Percentiles rank a stretch among this genome's conserved stretches.
phyloP scores from a whole-genome alignment of 2,888 invertebrate species.

The Latrodectus hesperus region DNA sequence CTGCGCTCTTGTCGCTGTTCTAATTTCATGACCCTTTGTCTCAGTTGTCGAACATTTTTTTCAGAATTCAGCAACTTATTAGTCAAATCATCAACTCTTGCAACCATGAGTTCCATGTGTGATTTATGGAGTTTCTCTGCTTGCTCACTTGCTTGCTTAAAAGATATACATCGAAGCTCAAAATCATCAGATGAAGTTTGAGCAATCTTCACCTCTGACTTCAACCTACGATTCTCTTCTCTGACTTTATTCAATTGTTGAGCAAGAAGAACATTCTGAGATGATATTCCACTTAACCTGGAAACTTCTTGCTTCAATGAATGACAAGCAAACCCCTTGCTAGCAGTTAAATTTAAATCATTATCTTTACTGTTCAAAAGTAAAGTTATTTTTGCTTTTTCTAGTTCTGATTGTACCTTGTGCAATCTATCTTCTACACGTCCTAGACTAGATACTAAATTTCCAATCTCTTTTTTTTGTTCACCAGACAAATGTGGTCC shows the following conservation, averaged over 20 bases:
- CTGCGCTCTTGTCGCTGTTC: constrained; percentile 86
- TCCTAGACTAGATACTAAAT: constrained; percentile 24
- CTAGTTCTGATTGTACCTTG: constrained; percentile 56
- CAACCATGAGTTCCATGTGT: constrained; percentile 86
- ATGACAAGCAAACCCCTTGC: constrained; percentile 49
- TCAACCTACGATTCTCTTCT: constrained; percentile 68
- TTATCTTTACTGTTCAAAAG: constrained; percentile 40
- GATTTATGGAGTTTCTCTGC: constrained; percentile 78
- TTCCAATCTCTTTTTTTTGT: constrained; percentile 56
- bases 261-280: constrained; percentile 55
- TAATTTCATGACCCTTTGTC: constrained; percentile 85
- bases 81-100: constrained; percentile 88
- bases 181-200: constrained; percentile 71
- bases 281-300: constrained; percentile 49
- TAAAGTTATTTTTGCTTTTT: constrained; percentile 59
- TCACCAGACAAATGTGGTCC: constrained; percentile 25
- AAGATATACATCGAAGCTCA: constrained; percentile 71
- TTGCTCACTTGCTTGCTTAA: constrained; percentile 78
- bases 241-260: constrained; percentile 53
- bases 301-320: constrained; percentile 55
- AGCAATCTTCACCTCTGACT: constrained; percentile 69
- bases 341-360: constrained; percentile 21
- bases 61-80: constrained; percentile 87
- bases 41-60: constrained; percentile 83
- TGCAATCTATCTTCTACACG: constrained; percentile 64